Evolutionary conservation across 2,797 vertebrate genomes (phyloP).

Genomic region (Neostethus bicornis): DNA sequence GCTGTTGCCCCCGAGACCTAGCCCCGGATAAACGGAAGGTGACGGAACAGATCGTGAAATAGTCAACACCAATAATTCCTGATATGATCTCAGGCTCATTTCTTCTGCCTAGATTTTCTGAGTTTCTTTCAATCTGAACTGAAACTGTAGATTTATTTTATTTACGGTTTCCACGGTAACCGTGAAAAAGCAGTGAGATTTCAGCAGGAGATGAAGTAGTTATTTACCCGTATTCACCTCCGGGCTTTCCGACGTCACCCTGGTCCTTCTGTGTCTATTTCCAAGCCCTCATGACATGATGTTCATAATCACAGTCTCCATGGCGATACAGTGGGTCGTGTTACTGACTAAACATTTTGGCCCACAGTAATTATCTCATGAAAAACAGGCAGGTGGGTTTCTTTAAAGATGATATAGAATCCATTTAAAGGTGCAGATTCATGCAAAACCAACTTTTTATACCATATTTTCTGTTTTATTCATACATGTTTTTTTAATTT

Average conservation of each 20-base stretch:
- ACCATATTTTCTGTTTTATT: too few relatives aligned
- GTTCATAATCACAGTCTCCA: constrained; percentile 80
- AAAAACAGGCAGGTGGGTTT: constrained; percentile 26
- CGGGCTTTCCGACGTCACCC: constrained; percentile 60
- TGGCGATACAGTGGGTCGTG: constrained; percentile 64
- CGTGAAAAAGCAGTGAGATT: constrained; percentile 62
- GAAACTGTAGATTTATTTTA: constrained; percentile 73
- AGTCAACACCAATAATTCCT: constrained; percentile 33
- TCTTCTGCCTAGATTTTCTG: constrained; percentile 50
- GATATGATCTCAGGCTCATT: constrained; percentile 35
- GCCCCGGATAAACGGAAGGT: too few relatives aligned
- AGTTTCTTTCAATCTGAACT: constrained; percentile 66
- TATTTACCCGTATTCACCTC: constrained; percentile 80
- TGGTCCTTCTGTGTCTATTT: constrained; percentile 63
- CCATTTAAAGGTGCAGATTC: background rate
- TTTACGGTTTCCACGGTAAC: constrained; percentile 84
- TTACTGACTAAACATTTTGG: constrained; percentile 65
- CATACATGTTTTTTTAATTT: too few relatives aligned
- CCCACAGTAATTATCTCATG: constrained; percentile 59
- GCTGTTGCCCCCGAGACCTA: too few relatives aligned
- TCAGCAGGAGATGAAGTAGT: constrained; percentile 73
- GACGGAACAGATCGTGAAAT: too few relatives aligned
- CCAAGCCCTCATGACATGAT: constrained; percentile 70
- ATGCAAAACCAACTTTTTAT: too few relatives aligned
- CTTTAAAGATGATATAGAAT: constrained; percentile 28